Evolutionary conservation across 2,113 vertebrate species (phyloP).

Genomic region (Mastomys natalensis): DNA sequence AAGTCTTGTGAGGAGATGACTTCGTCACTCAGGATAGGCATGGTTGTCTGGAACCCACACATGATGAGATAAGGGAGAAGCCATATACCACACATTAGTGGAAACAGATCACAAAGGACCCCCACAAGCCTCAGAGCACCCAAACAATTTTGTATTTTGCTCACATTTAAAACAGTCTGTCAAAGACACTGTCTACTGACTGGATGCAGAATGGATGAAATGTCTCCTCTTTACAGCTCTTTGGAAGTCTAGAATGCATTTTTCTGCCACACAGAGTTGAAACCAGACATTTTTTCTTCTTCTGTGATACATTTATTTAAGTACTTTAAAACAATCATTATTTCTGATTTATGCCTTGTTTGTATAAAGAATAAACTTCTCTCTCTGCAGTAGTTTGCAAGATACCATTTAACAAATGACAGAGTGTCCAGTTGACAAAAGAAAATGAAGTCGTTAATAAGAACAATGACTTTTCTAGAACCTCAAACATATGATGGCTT

Average conservation of each 20-base stretch:
- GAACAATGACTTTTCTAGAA: conserved; percentile 54
- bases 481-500: conserved; percentile 61
- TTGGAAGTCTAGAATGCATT: conserved; percentile 21
- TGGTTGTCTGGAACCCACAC: background rate
- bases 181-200: background rate
- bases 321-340: conserved; percentile 80
- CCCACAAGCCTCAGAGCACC: background rate
- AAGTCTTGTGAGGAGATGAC: background rate
- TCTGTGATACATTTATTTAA: conserved; percentile 63
- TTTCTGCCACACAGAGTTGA: conserved; percentile 38
- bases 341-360: conserved; percentile 77
- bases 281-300: conserved; percentile 28
- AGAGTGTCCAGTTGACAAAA: conserved; percentile 73
- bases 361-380: conserved; percentile 74
- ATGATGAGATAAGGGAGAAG: background rate
- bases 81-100: background rate
- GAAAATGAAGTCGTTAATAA: conserved; percentile 76
- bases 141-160: background rate
- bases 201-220: background rate
- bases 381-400: conserved; percentile 69
- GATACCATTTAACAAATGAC: conserved; percentile 76
- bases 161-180: background rate
- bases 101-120: background rate
- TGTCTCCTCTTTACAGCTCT: background rate
- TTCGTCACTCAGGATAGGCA: background rate